Percentiles rank a stretch among this genome's conserved stretches.
These are phyloP conservation scores for Todus mexicanus DNA, from an alignment of 2,797 vertebrate species.

Conservation along the genomic window DNA sequence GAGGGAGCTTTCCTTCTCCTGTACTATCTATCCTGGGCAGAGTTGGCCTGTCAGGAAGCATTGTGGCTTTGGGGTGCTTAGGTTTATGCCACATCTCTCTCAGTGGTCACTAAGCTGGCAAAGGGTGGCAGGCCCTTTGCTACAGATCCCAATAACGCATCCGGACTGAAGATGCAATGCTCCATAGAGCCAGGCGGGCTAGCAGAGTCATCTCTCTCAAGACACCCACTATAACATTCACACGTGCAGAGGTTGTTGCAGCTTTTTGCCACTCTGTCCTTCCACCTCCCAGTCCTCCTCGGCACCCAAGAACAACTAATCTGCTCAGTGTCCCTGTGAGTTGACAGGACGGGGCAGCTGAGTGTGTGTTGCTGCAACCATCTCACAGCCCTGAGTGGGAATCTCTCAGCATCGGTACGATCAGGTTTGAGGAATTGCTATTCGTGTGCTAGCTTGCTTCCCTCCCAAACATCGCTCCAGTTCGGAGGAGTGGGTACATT, in stretches of 20 bases:
- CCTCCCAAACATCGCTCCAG: background rate
- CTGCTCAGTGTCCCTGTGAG: background rate
- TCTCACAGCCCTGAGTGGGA: background rate
- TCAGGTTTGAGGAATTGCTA: background rate
- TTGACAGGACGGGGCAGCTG: background rate
- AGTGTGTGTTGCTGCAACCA: background rate
- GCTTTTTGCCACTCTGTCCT: background rate
- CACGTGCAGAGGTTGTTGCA: background rate
- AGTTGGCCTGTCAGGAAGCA: background rate
- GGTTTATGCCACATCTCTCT: background rate
- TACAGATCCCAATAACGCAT: rapidly evolving
- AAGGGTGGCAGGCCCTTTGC: background rate
- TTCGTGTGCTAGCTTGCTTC: background rate
- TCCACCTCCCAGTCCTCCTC: background rate
- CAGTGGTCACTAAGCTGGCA: background rate
- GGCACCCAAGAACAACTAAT: background rate
- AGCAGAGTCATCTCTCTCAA: background rate
- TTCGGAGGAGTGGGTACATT: background rate
- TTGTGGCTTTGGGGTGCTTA: background rate
- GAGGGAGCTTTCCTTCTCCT: background rate
- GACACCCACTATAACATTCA: background rate
- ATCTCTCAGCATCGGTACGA: background rate
- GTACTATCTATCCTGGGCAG: background rate
- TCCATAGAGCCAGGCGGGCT: rapidly evolving
- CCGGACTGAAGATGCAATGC: background rate